Conservation (phyloP, 2,113 vertebrate species). For the Motacilla alba region DNA sequence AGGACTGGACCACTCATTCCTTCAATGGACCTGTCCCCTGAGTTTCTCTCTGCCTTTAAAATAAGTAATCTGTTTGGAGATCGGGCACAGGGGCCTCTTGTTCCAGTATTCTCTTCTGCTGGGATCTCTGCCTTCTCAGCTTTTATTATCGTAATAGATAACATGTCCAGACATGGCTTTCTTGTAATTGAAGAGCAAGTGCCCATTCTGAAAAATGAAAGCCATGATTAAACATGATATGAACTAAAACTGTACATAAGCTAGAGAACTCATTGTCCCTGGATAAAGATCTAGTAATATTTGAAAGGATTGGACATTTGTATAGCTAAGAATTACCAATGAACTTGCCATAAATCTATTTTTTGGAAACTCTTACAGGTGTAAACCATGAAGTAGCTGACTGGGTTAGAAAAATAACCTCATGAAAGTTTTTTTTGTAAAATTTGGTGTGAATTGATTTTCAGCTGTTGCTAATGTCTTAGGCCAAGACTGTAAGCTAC, state of each 20-base stretch:
- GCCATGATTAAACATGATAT: background rate
- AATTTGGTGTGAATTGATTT: background rate
- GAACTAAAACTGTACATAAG: background rate
- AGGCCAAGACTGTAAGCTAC: background rate
- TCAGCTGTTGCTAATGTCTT: background rate
- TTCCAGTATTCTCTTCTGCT: background rate
- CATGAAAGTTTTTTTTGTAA: background rate
- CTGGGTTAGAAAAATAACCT: background rate
- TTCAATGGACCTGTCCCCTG: background rate
- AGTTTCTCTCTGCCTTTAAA: background rate
- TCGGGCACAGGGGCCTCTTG: background rate
- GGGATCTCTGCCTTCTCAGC: background rate
- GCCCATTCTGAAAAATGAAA: background rate
- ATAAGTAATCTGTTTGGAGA: background rate
- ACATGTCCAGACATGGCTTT: accelerated
- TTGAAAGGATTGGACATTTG: background rate
- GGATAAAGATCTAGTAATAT: background rate
- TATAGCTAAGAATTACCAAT: background rate
- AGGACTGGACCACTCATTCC: background rate
- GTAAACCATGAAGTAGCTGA: background rate
- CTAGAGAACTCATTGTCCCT: background rate
- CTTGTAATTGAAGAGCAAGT: background rate
- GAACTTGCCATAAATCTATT: background rate
- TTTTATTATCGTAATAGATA: background rate
- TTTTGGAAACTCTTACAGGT: background rate